Conservation (phyloP, 2,888 invertebrate species). For the Stenotaenia linearis region DNA sequence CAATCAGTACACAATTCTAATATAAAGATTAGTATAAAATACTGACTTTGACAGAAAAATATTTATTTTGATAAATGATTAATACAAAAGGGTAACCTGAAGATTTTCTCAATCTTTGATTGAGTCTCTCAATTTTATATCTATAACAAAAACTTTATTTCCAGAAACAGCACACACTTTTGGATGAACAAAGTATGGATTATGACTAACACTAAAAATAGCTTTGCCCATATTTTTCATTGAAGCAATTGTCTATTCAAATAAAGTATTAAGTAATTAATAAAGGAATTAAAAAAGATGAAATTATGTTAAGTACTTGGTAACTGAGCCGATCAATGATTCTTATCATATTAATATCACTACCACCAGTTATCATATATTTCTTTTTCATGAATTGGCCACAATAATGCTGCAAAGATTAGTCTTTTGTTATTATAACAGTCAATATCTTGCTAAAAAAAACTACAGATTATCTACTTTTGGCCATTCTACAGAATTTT, state of each 20-base stretch:
- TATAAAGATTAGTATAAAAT: too few species aligned
- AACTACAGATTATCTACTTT: too few species aligned
- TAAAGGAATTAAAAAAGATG: too few species aligned
- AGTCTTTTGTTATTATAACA: too few species aligned
- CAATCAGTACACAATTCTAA: too few species aligned
- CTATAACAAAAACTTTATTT: constrained; percentile 27
- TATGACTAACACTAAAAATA: constrained; percentile 21
- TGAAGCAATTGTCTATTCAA: constrained; percentile 17
- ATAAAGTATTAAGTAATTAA: not conserved
- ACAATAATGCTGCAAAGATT: constrained; percentile 17
- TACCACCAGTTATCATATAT: constrained; percentile 27
- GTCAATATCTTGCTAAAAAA: too few species aligned
- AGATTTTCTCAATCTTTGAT: too few species aligned
- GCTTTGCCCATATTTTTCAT: constrained; percentile 2
- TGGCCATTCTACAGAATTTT: too few species aligned
- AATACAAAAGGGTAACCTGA: too few species aligned
- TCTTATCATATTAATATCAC: constrained; percentile 16
- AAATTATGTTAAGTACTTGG: not conserved
- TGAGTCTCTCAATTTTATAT: not conserved
- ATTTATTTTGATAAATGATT: too few species aligned
- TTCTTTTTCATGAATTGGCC: constrained; percentile 30
- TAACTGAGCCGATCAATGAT: constrained; percentile 7
- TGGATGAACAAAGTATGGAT: constrained; percentile 30
- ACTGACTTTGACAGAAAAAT: too few species aligned
- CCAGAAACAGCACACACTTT: constrained; percentile 10